Evolutionary conservation across 2,888 invertebrate species (phyloP), one percentile per base, ranked within the genome.

Genomic region (Ormia ochracea): DNA sequence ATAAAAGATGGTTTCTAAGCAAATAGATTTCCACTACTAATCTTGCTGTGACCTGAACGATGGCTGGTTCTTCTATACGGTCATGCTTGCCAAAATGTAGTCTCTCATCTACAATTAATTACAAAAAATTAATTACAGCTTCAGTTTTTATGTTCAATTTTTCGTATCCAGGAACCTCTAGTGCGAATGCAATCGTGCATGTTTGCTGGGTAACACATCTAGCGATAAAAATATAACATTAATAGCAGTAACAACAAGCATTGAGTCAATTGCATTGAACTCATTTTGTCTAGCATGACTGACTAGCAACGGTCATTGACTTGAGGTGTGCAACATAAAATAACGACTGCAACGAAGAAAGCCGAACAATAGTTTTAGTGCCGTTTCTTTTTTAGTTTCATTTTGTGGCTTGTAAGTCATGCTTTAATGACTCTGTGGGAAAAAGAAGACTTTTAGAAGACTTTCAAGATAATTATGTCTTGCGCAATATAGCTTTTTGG

Each of bases 251-350:
- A 28, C 48, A 59, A 65, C 43, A 26, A 65, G 28, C 10, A 38
- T 28, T 23, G 23, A 72, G 59, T 26, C 56, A 74, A 50, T 69
- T 76, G 72, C 72, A 76, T 54, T 78, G 63, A 78, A 74, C 69
- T 69, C 68, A 78, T 72, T 80, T 66, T 70, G 61, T 66, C 36
- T 48, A 38, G 38, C 36, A 14, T 31, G 36, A 48, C 56, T 58
- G 36, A 41, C 63, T 65, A 38, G n/a, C n/a, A n/a, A 56, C 80
- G 75, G 80, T 80, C 80, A 76, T 72, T 76, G 80, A 79, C 80
- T 72, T 48, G 45, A 68, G 56, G 38, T 65, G 61, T 12, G 45
- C 61, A 38, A 48, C 65, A 38, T 52, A 52, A 61, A 59, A 21
- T 28, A 59, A 52, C 33, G 38, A 58, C 4, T 31, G 43, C 52